Conservation (phyloP, 1,140 invertebrate genomes). For the Archivesica marissinica region DNA sequence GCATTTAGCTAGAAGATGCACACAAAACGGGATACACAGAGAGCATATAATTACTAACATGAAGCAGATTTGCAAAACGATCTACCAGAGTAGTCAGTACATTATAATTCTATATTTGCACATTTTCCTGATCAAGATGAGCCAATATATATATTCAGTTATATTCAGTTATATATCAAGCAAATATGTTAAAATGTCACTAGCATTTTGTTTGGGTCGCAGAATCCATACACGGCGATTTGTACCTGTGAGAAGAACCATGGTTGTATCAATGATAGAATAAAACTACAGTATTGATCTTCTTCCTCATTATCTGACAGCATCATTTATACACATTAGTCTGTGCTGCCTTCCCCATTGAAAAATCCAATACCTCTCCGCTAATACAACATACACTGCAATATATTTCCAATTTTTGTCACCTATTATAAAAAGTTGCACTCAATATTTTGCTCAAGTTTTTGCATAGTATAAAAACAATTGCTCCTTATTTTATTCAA, state of each 20-base stretch:
- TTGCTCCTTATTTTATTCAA: constrained; percentile 29
- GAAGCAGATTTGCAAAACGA: no score
- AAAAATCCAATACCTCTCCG: constrained; percentile 59
- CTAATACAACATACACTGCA: neutral
- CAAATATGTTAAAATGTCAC: no score
- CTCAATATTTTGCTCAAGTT: neutral
- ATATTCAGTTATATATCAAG: no score
- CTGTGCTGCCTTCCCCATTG: constrained; percentile 33
- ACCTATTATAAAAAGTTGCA: neutral
- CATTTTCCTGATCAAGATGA: no score
- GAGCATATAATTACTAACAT: no score
- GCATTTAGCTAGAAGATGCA: no score
- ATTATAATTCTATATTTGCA: no score
- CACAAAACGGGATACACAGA: no score
- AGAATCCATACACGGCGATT: neutral
- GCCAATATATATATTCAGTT: no score
- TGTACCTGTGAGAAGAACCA: constrained; percentile 7
- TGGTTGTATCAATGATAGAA: constrained; percentile 53
- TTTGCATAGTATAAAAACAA: neutral
- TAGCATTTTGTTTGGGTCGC: no score
- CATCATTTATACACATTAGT: constrained; percentile 55
- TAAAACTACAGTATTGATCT: constrained; percentile 61
- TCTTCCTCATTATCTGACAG: constrained; percentile 42
- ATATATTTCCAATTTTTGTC: constrained; percentile 23
- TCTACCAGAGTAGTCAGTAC: no score